A percentile compares a stretch with the other conserved stretches of the same genome.
These are phyloP conservation scores for Idaea biselata DNA, from an alignment of 2,888 invertebrate genomes.

Conservation along the genomic window DNA sequence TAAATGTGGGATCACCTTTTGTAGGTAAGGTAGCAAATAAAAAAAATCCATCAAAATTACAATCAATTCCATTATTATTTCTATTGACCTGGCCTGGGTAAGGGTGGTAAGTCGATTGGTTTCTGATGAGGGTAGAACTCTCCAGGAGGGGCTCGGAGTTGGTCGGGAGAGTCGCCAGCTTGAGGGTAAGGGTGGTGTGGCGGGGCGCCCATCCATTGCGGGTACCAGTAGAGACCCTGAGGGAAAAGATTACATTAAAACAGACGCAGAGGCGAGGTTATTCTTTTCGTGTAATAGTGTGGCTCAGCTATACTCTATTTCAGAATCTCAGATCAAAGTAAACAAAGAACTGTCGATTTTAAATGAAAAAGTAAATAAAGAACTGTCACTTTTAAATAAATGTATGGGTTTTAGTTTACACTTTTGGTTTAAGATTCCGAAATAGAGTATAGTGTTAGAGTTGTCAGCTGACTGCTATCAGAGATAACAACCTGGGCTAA, in stretches of 20 bases:
- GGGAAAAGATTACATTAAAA: slow-evolving; percentile 4
- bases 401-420: too few relatives aligned
- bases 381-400: too few relatives aligned
- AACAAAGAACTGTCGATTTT: too few relatives aligned
- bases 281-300: too few relatives aligned
- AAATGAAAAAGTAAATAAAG: too few relatives aligned
- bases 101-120: slow-evolving; percentile 13
- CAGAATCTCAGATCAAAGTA: too few relatives aligned
- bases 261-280: not conserved
- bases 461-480: too few relatives aligned
- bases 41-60: not conserved
- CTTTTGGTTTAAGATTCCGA: too few relatives aligned
- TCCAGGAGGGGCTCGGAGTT: slow-evolving; percentile 18
- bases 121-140: slow-evolving; percentile 54
- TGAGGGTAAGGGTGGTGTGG: slow-evolving; percentile 67
- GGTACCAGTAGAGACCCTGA: slow-evolving; percentile 74
- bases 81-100: slow-evolving; percentile 19
- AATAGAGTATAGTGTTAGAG: too few relatives aligned
- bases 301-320: too few relatives aligned
- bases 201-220: slow-evolving; percentile 72
- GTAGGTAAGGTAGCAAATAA: not conserved
- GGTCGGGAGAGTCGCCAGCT: slow-evolving; percentile 40
- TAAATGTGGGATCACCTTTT: too few relatives aligned
- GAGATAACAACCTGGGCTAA: too few relatives aligned
- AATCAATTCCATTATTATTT: not conserved